phyloP scores from a whole-genome alignment of 2,797 vertebrate genomes.

The Adelosebastes latens region DNA sequence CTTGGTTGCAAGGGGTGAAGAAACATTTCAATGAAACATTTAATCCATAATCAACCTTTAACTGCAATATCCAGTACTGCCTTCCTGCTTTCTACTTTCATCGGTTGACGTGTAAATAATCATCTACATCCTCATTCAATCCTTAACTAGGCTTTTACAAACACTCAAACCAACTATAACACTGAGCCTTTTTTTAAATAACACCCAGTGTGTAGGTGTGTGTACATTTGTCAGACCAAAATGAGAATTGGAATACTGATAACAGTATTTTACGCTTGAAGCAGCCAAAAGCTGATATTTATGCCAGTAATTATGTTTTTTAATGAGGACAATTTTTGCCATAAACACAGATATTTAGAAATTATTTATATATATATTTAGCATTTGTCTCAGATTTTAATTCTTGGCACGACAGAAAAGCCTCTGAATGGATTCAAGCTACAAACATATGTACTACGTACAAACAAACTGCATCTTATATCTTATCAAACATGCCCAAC shows the following conservation, averaged over 20 bases:
- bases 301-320: slow-evolving; percentile 6
- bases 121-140: not conserved
- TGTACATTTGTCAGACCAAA: not conserved
- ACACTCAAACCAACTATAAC: not conserved
- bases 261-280: not conserved
- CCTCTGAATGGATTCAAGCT: not conserved
- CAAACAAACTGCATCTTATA: not conserved
- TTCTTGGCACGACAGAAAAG: not conserved
- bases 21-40: not conserved
- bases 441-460: not conserved
- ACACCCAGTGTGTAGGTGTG: not conserved
- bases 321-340: not conserved
- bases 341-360: not conserved
- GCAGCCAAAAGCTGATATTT: slow-evolving; percentile 15
- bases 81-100: not conserved
- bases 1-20: not conserved
- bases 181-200: not conserved
- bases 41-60: not conserved
- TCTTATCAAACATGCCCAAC: not conserved
- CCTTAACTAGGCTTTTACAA: not conserved
- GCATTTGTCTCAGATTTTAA: not conserved
- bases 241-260: not conserved
- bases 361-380: not conserved
- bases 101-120: not conserved
- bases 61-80: not conserved